phyloP scores from a whole-genome alignment of 2,888 invertebrate species.

The Cerceris rybyensis region DNA sequence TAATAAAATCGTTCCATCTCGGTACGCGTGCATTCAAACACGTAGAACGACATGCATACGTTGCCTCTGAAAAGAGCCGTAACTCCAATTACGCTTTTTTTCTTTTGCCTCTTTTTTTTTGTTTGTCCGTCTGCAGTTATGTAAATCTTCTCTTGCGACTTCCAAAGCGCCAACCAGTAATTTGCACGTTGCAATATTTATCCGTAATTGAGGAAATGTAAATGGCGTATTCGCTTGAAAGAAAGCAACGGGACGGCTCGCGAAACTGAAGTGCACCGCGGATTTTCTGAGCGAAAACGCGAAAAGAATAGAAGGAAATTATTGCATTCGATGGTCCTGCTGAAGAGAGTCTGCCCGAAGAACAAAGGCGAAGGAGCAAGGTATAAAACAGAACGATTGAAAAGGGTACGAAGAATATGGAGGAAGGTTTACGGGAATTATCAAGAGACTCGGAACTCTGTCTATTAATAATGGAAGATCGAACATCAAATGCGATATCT shows the following conservation, averaged over 20 bases:
- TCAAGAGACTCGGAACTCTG: no score
- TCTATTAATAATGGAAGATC: no score
- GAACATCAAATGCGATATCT: no score
- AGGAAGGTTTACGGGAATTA: no score
- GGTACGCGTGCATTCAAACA: slow-evolving; percentile 9
- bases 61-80: slow-evolving; percentile 13
- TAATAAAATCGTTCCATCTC: neutral
- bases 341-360: no score
- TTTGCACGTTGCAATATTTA: slow-evolving; percentile 51
- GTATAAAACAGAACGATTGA: no score
- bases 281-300: neutral
- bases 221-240: slow-evolving; percentile 17
- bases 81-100: slow-evolving; percentile 19
- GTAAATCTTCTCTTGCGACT: slow-evolving; percentile 24
- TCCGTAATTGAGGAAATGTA: slow-evolving; percentile 42
- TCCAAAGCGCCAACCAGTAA: slow-evolving; percentile 28
- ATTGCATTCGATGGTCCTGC: no score
- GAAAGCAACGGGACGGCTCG: neutral
- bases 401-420: no score
- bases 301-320: neutral
- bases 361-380: no score
- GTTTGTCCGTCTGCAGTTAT: slow-evolving; percentile 36
- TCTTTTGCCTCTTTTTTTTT: no score
- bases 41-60: slow-evolving; percentile 5
- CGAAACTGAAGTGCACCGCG: neutral